Conservation (phyloP, 2,797 vertebrate species). For the Lagodon rhomboides region DNA sequence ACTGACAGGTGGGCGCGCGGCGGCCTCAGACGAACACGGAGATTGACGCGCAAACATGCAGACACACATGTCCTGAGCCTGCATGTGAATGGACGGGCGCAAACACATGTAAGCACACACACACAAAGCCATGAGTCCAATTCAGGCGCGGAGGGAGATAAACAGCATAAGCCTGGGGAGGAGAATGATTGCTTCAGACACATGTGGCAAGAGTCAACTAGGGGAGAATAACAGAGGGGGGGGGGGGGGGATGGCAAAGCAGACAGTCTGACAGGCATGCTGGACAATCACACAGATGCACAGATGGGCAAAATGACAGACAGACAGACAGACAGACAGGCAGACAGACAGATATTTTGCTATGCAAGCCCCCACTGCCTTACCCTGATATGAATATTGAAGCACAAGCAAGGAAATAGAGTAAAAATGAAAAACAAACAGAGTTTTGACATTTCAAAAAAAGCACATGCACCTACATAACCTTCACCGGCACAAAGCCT, state of each 20-base stretch:
- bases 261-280: conserved; percentile 49
- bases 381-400: conserved; percentile 55
- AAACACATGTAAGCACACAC: conserved; percentile 34
- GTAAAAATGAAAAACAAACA: conserved; percentile 60
- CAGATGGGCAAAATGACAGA: conserved; percentile 59
- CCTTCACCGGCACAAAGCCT: conserved; percentile 58
- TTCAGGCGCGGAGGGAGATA: conserved; percentile 41
- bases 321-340: conserved; percentile 3
- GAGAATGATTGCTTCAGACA: conserved; percentile 64
- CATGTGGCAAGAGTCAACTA: conserved; percentile 64
- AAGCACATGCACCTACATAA: conserved; percentile 53
- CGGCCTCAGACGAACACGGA: conserved; percentile 50
- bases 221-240: conserved; percentile 48
- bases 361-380: conserved; percentile 49
- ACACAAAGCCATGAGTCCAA: conserved; percentile 32
- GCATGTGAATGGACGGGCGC: conserved; percentile 39
- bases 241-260: conserved; percentile 29
- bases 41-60: conserved; percentile 53
- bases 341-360: conserved; percentile 62
- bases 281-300: conserved; percentile 59
- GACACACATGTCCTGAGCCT: conserved; percentile 30
- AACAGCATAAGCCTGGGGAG: conserved; percentile 55
- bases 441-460: conserved; percentile 66
- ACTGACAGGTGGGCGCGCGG: conserved; percentile 65
- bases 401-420: conserved; percentile 17